Percentiles rank a stretch among this genome's conserved stretches.
Conservation (phyloP, 2,113 vertebrate genomes). For the Oceanites oceanicus region DNA sequence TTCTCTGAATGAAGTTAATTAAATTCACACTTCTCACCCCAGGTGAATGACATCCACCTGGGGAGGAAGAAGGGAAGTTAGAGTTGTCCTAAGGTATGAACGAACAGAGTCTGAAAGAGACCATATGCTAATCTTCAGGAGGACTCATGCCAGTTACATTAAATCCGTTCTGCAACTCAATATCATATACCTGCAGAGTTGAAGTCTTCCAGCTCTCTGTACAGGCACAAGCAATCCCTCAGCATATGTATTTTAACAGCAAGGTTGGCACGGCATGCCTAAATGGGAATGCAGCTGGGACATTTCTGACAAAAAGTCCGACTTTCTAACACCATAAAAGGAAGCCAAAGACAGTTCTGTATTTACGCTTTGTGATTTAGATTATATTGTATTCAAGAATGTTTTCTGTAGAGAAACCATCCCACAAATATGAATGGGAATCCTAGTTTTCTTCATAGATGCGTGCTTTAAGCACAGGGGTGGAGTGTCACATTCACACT, state of each 20-base stretch:
- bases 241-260: not conserved
- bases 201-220: not conserved
- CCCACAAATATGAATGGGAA: not conserved
- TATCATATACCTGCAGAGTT: not conserved
- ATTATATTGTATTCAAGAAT: not conserved
- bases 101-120: not conserved
- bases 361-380: not conserved
- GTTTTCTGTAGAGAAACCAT: not conserved
- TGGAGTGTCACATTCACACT: not conserved
- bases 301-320: not conserved
- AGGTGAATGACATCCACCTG: not conserved
- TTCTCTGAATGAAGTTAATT: not conserved
- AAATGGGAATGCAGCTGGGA: not conserved
- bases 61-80: not conserved
- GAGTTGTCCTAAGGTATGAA: not conserved
- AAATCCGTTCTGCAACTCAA: not conserved
- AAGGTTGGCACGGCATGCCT: not conserved
- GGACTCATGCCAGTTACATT: not conserved
- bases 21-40: not conserved
- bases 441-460: not conserved
- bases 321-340: not conserved
- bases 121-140: not conserved
- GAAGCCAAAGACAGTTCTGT: not conserved
- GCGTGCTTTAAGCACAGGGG: not conserved
- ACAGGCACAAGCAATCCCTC: not conserved